Evolutionary conservation across 2,797 vertebrate genomes (phyloP).

Genomic region (Melanotaenia parkinsoni): DNA sequence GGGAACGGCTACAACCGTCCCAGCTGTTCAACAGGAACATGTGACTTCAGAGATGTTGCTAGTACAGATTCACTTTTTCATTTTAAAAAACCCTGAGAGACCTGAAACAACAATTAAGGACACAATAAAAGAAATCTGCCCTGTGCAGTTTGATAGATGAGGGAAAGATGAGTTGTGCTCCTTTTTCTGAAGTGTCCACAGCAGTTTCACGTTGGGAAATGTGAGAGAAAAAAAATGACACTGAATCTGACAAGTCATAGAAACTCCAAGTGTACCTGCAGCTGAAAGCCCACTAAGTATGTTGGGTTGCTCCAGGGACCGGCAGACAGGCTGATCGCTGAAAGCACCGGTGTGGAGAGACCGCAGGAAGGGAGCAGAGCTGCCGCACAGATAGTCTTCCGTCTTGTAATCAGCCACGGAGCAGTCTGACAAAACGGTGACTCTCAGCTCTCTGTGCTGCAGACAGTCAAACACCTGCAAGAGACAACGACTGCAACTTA

Average conservation of each 20-base stretch:
- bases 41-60: background rate
- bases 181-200: background rate
- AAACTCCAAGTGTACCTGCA: slow-evolving; percentile 82
- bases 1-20: too few relatives aligned
- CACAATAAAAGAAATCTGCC: slow-evolving; percentile 2
- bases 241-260: background rate
- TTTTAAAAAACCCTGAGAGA: background rate
- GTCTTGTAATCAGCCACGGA: slow-evolving; percentile 91
- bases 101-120: background rate
- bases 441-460: slow-evolving; percentile 81
- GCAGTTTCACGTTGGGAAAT: background rate
- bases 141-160: background rate
- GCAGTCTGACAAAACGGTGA: slow-evolving; percentile 89
- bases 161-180: background rate
- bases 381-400: slow-evolving; percentile 81
- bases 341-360: slow-evolving; percentile 86
- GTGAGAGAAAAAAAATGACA: background rate
- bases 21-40: background rate
- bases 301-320: slow-evolving; percentile 93
- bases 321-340: slow-evolving; percentile 76
- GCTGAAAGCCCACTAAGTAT: slow-evolving; percentile 90
- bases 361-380: slow-evolving; percentile 88
- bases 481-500: slow-evolving; percentile 11
- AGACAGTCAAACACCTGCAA: slow-evolving; percentile 88
- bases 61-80: background rate